These are phyloP conservation scores for Parnassius glacialis DNA, from an alignment of 2,888 invertebrate genomes.

Conservation along the genomic window DNA sequence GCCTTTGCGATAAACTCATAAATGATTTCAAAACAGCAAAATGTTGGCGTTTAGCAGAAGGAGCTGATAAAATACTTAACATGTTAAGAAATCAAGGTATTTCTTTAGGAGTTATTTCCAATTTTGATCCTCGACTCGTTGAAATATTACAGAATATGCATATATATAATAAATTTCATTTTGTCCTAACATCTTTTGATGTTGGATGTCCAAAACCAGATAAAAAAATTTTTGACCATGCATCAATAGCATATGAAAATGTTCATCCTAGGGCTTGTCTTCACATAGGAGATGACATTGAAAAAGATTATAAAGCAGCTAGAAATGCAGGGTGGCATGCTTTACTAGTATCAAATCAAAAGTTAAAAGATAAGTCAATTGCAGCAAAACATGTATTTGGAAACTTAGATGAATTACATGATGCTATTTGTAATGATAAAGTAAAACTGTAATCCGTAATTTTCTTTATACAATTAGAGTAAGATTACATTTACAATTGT, in stretches of 20 bases:
- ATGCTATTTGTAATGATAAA: constrained; percentile 40
- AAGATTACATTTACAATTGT: too few relatives aligned
- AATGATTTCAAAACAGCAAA: constrained; percentile 85
- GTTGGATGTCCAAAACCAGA: constrained; percentile 88
- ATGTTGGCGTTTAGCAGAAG: constrained; percentile 86
- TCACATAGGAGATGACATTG: constrained; percentile 90
- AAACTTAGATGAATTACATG: constrained; percentile 49
- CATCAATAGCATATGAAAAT: constrained; percentile 64
- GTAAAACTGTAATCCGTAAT: constrained; percentile 36
- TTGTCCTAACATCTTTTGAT: constrained; percentile 89
- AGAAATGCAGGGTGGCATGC: constrained; percentile 88
- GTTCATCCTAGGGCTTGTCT: constrained; percentile 83
- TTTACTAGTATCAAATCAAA: constrained; percentile 46
- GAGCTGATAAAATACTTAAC: constrained; percentile 83
- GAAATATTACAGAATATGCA: constrained; percentile 84
- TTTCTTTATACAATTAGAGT: not conserved
- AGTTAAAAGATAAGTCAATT: constrained; percentile 37
- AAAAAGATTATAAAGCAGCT: constrained; percentile 90
- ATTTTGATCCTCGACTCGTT: constrained; percentile 91
- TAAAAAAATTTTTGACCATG: constrained; percentile 84
- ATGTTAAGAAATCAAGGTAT: constrained; percentile 73
- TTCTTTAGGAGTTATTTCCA: constrained; percentile 89
- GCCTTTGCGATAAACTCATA: constrained; percentile 82
- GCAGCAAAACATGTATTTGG: constrained; percentile 48
- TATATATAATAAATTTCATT: constrained; percentile 87